These are phyloP conservation scores for Scaptomyza reducta DNA, from an alignment of 2,888 invertebrate species.

Conservation along the genomic window DNA sequence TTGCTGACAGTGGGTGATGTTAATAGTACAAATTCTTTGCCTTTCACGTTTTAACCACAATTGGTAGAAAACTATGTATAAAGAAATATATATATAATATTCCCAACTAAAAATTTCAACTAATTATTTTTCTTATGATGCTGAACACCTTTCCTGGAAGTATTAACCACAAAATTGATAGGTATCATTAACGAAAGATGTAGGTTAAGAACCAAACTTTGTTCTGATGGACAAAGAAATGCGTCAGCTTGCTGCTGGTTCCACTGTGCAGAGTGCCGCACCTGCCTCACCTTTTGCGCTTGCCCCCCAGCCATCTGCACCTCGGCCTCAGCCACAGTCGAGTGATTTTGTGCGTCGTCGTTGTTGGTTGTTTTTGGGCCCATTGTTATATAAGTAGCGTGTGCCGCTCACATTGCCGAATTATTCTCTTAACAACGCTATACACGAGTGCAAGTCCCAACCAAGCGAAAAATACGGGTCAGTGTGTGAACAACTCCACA, in stretches of 20 bases:
- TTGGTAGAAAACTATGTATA: no score
- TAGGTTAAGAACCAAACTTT: neutral
- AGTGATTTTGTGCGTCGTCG: constrained; percentile 64
- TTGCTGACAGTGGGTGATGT: no score
- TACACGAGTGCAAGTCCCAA: constrained; percentile 39
- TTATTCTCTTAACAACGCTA: constrained; percentile 70
- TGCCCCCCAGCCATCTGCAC: constrained; percentile 28
- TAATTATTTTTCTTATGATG: neutral
- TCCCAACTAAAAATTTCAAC: no score
- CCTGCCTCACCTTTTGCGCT: constrained; percentile 31
- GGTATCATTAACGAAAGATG: neutral
- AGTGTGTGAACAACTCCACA: constrained; percentile 59
- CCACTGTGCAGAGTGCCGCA: constrained; percentile 28
- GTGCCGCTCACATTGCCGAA: constrained; percentile 61
- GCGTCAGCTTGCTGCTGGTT: neutral
- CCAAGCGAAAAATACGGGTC: constrained; percentile 72
- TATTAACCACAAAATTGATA: neutral
- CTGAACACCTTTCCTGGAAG: neutral
- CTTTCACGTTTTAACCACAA: no score
- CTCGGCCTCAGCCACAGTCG: constrained; percentile 67
- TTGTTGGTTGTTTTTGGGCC: constrained; percentile 19
- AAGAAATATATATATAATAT: no score
- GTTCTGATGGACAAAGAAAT: neutral
- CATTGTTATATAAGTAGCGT: constrained; percentile 79
- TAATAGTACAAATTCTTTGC: no score